Conservation (phyloP, 1,140 invertebrate genomes). For the Bombus difficillimus region DNA sequence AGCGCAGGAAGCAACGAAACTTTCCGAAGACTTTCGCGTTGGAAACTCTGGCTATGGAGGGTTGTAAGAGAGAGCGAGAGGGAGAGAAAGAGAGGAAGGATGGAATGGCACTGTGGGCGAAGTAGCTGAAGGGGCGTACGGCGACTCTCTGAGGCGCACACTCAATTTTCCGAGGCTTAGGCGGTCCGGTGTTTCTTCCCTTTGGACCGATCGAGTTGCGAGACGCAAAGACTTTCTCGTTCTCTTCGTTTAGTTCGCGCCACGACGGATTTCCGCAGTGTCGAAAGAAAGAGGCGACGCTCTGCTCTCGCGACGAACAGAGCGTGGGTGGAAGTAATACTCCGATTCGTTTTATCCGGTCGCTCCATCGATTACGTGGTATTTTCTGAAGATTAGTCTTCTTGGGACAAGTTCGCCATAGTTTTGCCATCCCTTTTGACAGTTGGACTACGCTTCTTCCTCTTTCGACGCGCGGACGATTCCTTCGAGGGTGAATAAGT, state of each 20-base stretch:
- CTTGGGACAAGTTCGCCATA: not conserved
- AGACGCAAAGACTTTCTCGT: slow-evolving; percentile 57
- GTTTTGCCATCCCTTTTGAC: slow-evolving; percentile 6
- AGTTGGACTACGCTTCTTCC: not conserved
- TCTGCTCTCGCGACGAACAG: not conserved
- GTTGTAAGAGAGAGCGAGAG: not conserved
- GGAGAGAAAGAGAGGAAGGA: not conserved
- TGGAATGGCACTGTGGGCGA: not conserved
- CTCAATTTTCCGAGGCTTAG: slow-evolving; percentile 81
- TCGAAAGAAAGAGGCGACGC: not conserved
- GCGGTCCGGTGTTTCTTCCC: slow-evolving; percentile 57
- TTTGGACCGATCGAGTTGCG: slow-evolving; percentile 46
- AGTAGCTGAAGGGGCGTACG: not conserved
- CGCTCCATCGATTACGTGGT: slow-evolving; percentile 39
- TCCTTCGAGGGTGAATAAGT: too few relatives aligned
- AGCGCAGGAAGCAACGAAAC: slow-evolving; percentile 30
- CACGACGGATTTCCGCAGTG: slow-evolving; percentile 5
- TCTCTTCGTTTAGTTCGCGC: slow-evolving; percentile 34
- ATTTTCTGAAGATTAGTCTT: slow-evolving; percentile 43
- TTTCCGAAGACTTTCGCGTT: slow-evolving; percentile 45
- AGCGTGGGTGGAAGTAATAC: slow-evolving; percentile 8
- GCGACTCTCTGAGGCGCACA: slow-evolving; percentile 62
- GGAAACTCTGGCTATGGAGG: not conserved
- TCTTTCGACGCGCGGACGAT: not conserved
- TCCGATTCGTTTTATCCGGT: slow-evolving; percentile 31